Conservation (phyloP, 2,113 vertebrate genomes). For the Electrona antarctica region DNA sequence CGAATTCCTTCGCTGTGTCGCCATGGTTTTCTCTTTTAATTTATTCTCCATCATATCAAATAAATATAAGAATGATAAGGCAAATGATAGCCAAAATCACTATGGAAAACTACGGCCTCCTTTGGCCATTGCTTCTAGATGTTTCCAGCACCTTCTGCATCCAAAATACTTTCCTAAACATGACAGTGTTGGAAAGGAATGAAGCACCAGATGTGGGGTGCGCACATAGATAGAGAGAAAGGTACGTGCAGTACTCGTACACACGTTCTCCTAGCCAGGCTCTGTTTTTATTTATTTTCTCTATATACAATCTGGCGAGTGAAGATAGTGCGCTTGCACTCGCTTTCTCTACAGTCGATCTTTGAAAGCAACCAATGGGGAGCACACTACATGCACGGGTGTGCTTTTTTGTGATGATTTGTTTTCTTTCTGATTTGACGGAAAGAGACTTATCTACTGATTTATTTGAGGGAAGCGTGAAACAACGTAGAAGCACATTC, state of each 20-base stretch:
- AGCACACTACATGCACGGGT: not conserved
- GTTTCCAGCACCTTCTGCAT: slow-evolving; percentile 45
- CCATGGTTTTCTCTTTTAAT: not conserved
- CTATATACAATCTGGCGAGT: not conserved
- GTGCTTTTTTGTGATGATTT: not conserved
- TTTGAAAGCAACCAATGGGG: slow-evolving; percentile 3
- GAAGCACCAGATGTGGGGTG: slow-evolving; percentile 65
- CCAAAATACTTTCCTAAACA: slow-evolving; percentile 53
- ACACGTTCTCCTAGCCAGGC: slow-evolving; percentile 12
- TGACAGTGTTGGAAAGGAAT: slow-evolving; percentile 68
- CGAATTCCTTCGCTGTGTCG: slow-evolving; percentile 1
- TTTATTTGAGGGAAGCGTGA: not conserved
- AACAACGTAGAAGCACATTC: no score
- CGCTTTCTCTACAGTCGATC: slow-evolving; percentile 3
- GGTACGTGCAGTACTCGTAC: slow-evolving; percentile 7
- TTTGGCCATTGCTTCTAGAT: slow-evolving; percentile 15
- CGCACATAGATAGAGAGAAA: slow-evolving; percentile 40
- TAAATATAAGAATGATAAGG: slow-evolving; percentile 11
- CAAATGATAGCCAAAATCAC: slow-evolving; percentile 3
- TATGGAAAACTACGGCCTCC: slow-evolving; percentile 13
- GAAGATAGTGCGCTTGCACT: slow-evolving; percentile 20
- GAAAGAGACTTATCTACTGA: not conserved
- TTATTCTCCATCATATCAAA: not conserved
- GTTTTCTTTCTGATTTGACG: not conserved
- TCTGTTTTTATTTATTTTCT: slow-evolving; percentile 12